These are phyloP conservation scores for Palloptera scutellata DNA, from an alignment of 2,888 invertebrate genomes.

Conservation along the genomic window DNA sequence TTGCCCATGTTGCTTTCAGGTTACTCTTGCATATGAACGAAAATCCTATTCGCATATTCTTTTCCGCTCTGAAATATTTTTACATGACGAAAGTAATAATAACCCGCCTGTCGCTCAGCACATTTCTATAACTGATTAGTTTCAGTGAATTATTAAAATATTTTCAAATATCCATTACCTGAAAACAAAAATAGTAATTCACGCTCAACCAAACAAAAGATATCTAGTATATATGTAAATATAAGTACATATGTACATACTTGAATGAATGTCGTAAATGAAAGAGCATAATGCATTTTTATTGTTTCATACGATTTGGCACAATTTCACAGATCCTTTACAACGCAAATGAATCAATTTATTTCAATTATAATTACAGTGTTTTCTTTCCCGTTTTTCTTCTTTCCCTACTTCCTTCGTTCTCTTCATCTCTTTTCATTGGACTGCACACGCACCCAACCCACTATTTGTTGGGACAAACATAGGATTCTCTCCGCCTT, in stretches of 20 bases:
- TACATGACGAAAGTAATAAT: no score
- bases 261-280: no score
- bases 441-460: slow-evolving; percentile 31
- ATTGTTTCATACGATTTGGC: slow-evolving; percentile 35
- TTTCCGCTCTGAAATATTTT: background rate
- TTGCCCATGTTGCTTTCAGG: background rate
- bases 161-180: no score
- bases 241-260: background rate
- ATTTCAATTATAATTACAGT: slow-evolving; percentile 63
- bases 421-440: no score
- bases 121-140: background rate
- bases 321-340: slow-evolving; percentile 45
- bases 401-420: slow-evolving; percentile 12
- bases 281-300: background rate
- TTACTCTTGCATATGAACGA: no score
- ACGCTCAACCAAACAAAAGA: no score
- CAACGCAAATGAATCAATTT: slow-evolving; percentile 61
- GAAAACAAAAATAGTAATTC: no score
- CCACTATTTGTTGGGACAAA: slow-evolving; percentile 15
- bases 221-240: no score
- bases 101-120: background rate
- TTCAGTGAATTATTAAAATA: no score
- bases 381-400: slow-evolving; percentile 3
- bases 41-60: background rate
- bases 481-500: no score